Evolutionary conservation across 35 echinoderm and acorn worm genomes (phyloP).

Genomic region (Diadema setosum): DNA sequence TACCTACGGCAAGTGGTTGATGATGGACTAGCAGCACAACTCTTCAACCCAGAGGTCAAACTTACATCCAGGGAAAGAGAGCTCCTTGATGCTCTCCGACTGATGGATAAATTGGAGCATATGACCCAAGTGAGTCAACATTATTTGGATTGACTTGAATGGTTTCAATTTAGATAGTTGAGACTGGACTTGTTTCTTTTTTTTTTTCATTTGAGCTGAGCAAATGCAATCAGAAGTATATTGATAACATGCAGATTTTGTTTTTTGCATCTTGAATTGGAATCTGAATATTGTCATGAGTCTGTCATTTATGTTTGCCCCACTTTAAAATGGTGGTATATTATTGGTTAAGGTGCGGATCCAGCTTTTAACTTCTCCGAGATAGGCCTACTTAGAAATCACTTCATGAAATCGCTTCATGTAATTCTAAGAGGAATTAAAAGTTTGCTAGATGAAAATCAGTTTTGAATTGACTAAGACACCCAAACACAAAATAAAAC

Average conservation of each 20-base stretch:
- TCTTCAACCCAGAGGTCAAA: conserved; percentile 65
- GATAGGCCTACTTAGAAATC: too few relatives aligned
- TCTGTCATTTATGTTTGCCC: too few relatives aligned
- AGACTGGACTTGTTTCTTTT: not conserved
- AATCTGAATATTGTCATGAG: not conserved
- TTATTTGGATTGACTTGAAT: too few relatives aligned
- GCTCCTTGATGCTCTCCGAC: conserved; percentile 34
- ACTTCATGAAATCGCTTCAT: too few relatives aligned
- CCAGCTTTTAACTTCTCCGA: too few relatives aligned
- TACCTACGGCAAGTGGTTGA: conserved; percentile 41
- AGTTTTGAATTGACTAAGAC: too few relatives aligned
- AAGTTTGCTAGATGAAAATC: too few relatives aligned
- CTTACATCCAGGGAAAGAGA: conserved; percentile 55
- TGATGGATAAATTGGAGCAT: conserved; percentile 70
- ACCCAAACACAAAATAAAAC: too few relatives aligned
- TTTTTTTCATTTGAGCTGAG: not conserved
- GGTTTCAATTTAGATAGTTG: not conserved
- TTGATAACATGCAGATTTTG: not conserved
- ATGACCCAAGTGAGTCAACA: conserved; percentile 44
- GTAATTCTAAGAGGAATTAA: too few relatives aligned
- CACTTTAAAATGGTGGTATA: too few relatives aligned
- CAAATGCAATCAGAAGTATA: not conserved
- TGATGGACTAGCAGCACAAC: conserved; percentile 61
- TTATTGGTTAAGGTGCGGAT: too few relatives aligned
- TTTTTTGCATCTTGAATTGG: not conserved